Conservation (phyloP, 2,113 vertebrate species). For the Tretioscincus oriximinensis region DNA sequence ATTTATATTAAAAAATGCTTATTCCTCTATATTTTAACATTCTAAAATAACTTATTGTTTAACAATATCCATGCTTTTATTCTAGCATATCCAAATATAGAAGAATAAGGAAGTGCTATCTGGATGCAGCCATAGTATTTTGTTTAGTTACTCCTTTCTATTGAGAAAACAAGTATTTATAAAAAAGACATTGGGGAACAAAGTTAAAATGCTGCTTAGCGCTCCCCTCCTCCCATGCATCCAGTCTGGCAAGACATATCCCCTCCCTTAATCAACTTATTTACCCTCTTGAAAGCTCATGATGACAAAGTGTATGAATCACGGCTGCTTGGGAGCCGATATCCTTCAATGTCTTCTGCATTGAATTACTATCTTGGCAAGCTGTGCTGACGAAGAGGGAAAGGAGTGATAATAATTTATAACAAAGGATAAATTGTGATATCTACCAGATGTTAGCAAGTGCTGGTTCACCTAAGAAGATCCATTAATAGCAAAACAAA, state of each 20-base stretch:
- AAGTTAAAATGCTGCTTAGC: conserved; percentile 31
- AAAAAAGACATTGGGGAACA: conserved; percentile 2
- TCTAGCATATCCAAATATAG: too few species aligned
- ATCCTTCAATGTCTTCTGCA: conserved; percentile 42
- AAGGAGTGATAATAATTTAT: conserved; percentile 49
- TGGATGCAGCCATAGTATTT: not conserved
- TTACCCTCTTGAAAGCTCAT: conserved; percentile 61
- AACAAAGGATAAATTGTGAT: conserved; percentile 66
- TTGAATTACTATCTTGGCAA: conserved; percentile 56
- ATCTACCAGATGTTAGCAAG: conserved; percentile 35
- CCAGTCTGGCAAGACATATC: conserved; percentile 57
- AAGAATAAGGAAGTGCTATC: too few species aligned
- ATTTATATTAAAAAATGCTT: too few species aligned
- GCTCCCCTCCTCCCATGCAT: not conserved
- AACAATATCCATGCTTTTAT: too few species aligned
- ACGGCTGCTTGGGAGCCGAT: conserved; percentile 46
- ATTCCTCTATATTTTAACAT: too few species aligned
- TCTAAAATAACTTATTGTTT: too few species aligned
- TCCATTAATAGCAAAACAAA: conserved; percentile 50
- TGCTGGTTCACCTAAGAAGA: conserved; percentile 39
- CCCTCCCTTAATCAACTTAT: conserved; percentile 67
- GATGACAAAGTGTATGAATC: conserved; percentile 65
- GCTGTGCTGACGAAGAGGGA: conserved; percentile 64
- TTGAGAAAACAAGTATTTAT: conserved; percentile 18
- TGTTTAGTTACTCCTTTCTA: conserved; percentile 21